Base-by-base conservation (phyloP, 2,113 vertebrate species). In the Centropus bengalensis region DNA sequence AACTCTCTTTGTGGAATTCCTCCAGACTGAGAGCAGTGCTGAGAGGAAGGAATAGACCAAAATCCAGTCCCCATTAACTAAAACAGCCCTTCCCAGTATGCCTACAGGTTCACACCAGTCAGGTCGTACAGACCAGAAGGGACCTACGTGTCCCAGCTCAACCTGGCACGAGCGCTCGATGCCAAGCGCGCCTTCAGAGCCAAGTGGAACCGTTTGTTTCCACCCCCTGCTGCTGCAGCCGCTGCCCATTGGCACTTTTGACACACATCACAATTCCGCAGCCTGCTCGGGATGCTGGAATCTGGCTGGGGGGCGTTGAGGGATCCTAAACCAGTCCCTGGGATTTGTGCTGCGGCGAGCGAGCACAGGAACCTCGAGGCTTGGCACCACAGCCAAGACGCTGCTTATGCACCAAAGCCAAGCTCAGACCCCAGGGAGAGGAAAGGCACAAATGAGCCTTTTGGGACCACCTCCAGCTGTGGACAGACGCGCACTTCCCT, bases 191-290 rank as follows among this genome's bases (percentile, higher is more conserved):
- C 47, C 52, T 10, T 36, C 66, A 1, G 60, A 44, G n/a, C 6
- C 22, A 36, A 0, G 12, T 0, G 21, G 71, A 62, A 7, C 51
- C 2, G 42, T 3, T 1, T 49, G 49, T 27, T 7, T 5, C 2
- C 85, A 8, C n/a, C 82, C 66, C 11, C 89, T 76, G 63, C 82
- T 71, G 75, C 70, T 89, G 62, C 75, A 2, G 36, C 32, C 81
- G 47, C 58, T 91, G 66, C 84, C 84, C 83, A 32, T 7, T 14
- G 62, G 83, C 90, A 58, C 67, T 79, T 38, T 24, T 58, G 80
- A 49, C 76, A 33, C 4, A 27, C 54, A 38, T 47, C 67, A 6
- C 3, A 8, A 49, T 22, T 36, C 5, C 3, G 38, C 84, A 55
- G 68, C 28, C 70, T 38, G 84, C 76, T 44, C 7, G 14, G 73